Evolutionary conservation across 2,888 invertebrate species (phyloP).

Genomic region (Clivina fossor): DNA sequence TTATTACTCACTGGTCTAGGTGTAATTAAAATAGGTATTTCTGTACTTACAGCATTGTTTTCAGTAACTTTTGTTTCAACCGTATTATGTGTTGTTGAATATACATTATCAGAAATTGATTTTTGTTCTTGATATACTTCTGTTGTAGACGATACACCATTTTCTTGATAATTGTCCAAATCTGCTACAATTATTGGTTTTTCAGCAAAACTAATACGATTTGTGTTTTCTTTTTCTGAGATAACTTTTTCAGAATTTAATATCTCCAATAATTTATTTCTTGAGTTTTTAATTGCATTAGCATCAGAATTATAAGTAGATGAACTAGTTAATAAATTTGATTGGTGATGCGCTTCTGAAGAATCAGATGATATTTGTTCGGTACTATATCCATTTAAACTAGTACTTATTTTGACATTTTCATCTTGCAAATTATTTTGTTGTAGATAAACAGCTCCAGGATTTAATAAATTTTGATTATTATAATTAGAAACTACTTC

Average conservation of each 20-base stretch:
- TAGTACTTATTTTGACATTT: no score
- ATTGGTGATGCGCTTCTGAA: neutral
- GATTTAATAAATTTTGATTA: slow-evolving; percentile 20
- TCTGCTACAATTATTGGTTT: slow-evolving; percentile 53
- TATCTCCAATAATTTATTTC: slow-evolving; percentile 23
- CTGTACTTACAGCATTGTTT: slow-evolving; percentile 42
- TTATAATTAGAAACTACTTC: slow-evolving; percentile 17
- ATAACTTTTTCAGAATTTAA: slow-evolving; percentile 23
- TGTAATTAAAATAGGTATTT: slow-evolving; percentile 55
- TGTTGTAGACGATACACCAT: slow-evolving; percentile 42
- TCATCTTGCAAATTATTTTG: no score
- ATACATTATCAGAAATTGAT: slow-evolving; percentile 27
- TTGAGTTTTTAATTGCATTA: slow-evolving; percentile 8
- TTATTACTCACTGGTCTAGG: slow-evolving; percentile 59
- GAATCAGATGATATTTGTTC: neutral
- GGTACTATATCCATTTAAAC: neutral
- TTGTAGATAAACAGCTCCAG: slow-evolving; percentile 29
- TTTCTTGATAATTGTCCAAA: slow-evolving; percentile 40
- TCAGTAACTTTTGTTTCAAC: slow-evolving; percentile 42
- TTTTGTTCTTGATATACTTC: slow-evolving; percentile 39
- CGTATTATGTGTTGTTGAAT: slow-evolving; percentile 44
- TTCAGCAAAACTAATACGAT: slow-evolving; percentile 42
- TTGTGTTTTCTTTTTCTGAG: slow-evolving; percentile 5
- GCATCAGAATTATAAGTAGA: slow-evolving; percentile 7
- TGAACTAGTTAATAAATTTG: slow-evolving; percentile 15